phyloP scores from a whole-genome alignment of 2,888 invertebrate species.

The Malacosoma neustria region DNA sequence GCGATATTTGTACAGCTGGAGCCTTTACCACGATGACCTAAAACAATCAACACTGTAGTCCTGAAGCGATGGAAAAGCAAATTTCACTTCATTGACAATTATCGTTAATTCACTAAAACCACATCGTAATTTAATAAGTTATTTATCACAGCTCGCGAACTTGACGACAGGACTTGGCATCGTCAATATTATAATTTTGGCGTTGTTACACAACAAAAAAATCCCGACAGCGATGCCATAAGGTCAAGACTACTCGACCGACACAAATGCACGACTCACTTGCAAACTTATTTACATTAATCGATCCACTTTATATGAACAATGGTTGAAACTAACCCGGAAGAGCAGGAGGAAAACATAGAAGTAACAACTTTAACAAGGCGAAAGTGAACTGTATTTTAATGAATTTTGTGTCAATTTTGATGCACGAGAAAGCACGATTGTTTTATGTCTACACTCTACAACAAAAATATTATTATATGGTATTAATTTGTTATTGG shows the following conservation, averaged over 20 bases:
- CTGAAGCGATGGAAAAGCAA: constrained; percentile 17
- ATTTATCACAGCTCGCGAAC: constrained; percentile 28
- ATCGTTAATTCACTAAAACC: constrained; percentile 17
- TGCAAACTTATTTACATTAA: constrained; percentile 1
- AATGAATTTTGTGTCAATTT: constrained; percentile 62
- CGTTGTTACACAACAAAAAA: constrained; percentile 69
- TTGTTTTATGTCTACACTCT: background rate
- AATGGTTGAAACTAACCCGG: constrained; percentile 35
- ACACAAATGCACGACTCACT: constrained; percentile 39
- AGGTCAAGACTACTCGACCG: constrained; percentile 59
- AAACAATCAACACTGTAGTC: constrained; percentile 14
- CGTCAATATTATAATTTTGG: constrained; percentile 44
- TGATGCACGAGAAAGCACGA: constrained; percentile 2
- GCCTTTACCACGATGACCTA: constrained; percentile 20
- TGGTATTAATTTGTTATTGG: background rate
- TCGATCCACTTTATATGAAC: background rate
- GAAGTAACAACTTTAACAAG: constrained; percentile 56
- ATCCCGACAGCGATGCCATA: constrained; percentile 50
- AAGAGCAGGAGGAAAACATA: constrained; percentile 45
- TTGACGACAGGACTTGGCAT: constrained; percentile 51
- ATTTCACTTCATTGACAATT: constrained; percentile 28
- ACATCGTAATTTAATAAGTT: constrained; percentile 9
- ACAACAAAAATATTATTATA: background rate
- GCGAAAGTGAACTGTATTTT: constrained; percentile 59
- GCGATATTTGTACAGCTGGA: constrained; percentile 32